These are phyloP conservation scores for Eurois occulta DNA, from an alignment of 2,888 invertebrate species.

Conservation along the genomic window DNA sequence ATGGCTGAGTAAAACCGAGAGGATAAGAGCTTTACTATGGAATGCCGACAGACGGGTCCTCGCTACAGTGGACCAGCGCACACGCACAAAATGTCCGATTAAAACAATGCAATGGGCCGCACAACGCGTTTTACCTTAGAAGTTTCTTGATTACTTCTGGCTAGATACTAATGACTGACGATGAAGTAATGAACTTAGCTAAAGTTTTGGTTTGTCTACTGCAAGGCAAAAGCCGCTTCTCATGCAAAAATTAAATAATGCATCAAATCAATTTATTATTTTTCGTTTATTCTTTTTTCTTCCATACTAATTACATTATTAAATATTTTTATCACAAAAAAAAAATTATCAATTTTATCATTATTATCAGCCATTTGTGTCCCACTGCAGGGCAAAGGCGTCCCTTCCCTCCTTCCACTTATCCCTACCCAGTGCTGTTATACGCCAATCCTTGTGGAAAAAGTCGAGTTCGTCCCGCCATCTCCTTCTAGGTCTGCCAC, in stretches of 20 bases:
- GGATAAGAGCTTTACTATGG: slow-evolving; percentile 52
- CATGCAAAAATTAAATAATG: background rate
- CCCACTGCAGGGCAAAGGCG: too few species aligned
- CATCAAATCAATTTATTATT: too few species aligned
- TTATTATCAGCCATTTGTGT: too few species aligned
- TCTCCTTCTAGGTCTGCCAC: too few species aligned
- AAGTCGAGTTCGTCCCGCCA: too few species aligned
- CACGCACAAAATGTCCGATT: slow-evolving; percentile 38
- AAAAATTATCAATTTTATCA: too few species aligned
- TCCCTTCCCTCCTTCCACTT: too few species aligned
- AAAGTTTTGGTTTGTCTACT: background rate
- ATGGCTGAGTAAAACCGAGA: slow-evolving; percentile 40
- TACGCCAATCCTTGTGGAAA: too few species aligned
- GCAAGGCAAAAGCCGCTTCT: background rate
- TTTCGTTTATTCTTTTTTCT: too few species aligned
- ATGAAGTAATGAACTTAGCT: background rate
- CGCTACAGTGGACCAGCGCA: slow-evolving; percentile 24
- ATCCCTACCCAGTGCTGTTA: too few species aligned
- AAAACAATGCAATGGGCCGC: slow-evolving; percentile 39
- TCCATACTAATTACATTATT: too few species aligned
- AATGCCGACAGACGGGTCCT: slow-evolving; percentile 58
- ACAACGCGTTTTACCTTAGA: slow-evolving; percentile 17
- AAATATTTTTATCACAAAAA: too few species aligned
- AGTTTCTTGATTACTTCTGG: slow-evolving; percentile 21
- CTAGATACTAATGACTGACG: background rate